Percentiles rank a stretch among this genome's conserved stretches.
These are phyloP conservation scores for Lutjanus campechanus DNA, from an alignment of 2,797 vertebrate genomes.

Conservation along the genomic window DNA sequence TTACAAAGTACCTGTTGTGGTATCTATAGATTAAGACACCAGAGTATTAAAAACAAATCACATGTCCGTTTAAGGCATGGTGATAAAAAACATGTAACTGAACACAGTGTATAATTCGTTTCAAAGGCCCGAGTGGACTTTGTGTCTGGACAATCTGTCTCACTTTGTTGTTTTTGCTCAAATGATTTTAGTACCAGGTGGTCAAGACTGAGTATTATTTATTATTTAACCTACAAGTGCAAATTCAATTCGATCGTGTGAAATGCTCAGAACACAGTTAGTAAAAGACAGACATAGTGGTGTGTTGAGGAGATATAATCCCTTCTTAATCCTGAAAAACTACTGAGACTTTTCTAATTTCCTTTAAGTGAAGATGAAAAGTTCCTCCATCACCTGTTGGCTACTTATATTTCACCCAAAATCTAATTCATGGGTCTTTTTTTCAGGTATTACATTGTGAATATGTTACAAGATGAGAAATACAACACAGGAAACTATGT, in stretches of 20 bases:
- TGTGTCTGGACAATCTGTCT: constrained; percentile 18
- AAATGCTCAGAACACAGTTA: constrained; percentile 46
- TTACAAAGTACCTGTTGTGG: constrained; percentile 62
- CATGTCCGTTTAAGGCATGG: constrained; percentile 73
- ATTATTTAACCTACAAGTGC: constrained; percentile 46
- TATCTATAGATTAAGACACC: constrained; percentile 62
- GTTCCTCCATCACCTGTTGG: not conserved
- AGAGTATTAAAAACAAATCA: constrained; percentile 68
- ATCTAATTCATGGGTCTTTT: not conserved
- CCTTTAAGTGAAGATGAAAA: not conserved
- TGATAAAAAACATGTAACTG: constrained; percentile 51
- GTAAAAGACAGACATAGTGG: not conserved
- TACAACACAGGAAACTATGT: not conserved
- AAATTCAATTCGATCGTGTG: constrained; percentile 39
- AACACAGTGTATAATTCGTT: constrained; percentile 46
- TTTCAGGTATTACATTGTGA: not conserved
- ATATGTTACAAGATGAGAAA: constrained; percentile 5
- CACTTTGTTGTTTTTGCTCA: constrained; percentile 33
- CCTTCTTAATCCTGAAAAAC: constrained; percentile 54
- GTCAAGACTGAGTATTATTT: constrained; percentile 18
- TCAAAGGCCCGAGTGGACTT: constrained; percentile 40
- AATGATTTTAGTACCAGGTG: constrained; percentile 45
- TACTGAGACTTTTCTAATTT: constrained; percentile 2
- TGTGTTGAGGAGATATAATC: constrained; percentile 12
- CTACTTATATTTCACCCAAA: not conserved